A percentile compares a stretch with the other conserved stretches of the same genome.
phyloP scores from a whole-genome alignment of 2,888 invertebrate genomes.

The Yponomeuta plumbellus region DNA sequence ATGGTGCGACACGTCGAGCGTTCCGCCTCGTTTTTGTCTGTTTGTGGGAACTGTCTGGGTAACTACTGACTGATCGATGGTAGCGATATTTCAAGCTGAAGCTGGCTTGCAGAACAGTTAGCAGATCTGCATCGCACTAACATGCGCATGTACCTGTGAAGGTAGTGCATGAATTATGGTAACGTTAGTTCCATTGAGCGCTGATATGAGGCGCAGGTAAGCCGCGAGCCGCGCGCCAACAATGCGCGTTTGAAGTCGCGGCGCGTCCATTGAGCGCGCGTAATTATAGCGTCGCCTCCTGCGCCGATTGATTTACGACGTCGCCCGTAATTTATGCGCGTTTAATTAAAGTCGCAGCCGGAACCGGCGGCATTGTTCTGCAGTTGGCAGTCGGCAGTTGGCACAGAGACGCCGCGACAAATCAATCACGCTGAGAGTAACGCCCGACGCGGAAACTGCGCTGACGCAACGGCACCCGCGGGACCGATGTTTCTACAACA shows the following conservation, averaged over 20 bases:
- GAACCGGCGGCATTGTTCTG: conserved; percentile 28
- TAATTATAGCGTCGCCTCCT: conserved; percentile 33
- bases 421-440: background rate
- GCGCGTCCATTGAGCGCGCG: conserved; percentile 19
- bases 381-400: conserved; percentile 10
- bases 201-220: too few species aligned
- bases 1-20: too few species aligned
- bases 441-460: conserved; percentile 1
- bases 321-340: conserved; percentile 55
- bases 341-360: conserved; percentile 69
- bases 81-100: too few species aligned
- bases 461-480: background rate
- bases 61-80: too few species aligned
- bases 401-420: background rate
- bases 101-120: too few species aligned
- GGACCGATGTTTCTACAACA: too few species aligned
- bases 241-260: conserved; percentile 42
- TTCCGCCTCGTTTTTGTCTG: too few species aligned
- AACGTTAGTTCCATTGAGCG: too few species aligned
- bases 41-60: too few species aligned
- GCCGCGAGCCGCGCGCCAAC: conserved; percentile 39
- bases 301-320: conserved; percentile 60
- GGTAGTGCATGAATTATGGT: too few species aligned
- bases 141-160: too few species aligned
- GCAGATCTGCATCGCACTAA: too few species aligned